Evolutionary conservation across 2,797 vertebrate genomes (phyloP).

Genomic region (Hippopotamyrus pictus): DNA sequence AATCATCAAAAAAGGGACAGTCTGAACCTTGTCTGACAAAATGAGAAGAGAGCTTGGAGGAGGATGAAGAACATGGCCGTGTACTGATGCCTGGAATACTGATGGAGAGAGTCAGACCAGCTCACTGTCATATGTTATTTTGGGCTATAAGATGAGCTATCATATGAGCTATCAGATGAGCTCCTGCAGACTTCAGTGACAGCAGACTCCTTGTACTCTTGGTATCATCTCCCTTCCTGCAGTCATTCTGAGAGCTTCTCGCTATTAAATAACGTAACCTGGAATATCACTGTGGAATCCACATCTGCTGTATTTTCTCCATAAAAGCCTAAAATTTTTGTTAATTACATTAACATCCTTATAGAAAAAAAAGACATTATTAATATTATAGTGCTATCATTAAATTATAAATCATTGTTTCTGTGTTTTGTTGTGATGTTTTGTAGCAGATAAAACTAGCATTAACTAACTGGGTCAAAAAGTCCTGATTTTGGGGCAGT

Average conservation of each 20-base stretch:
- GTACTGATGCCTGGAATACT: constrained; percentile 4
- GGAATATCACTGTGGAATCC: not conserved
- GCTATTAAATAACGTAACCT: not conserved
- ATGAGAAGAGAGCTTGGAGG: not conserved
- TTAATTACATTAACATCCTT: not conserved
- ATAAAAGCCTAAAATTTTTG: not conserved
- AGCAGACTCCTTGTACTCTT: not conserved
- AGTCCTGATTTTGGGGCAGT: not conserved
- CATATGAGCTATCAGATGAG: not conserved
- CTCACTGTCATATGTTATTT: not conserved
- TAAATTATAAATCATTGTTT: not conserved
- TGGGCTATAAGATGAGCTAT: not conserved
- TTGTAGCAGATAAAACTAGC: not conserved
- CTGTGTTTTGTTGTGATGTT: not conserved
- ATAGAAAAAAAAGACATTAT: not conserved
- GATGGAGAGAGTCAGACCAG: not conserved
- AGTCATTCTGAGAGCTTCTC: not conserved
- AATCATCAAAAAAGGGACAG: not conserved
- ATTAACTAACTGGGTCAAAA: no score
- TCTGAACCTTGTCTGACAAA: constrained; percentile 7
- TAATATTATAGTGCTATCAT: not conserved
- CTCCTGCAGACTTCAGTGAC: not conserved
- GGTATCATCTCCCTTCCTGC: not conserved
- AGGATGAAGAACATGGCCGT: not conserved
- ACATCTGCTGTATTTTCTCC: not conserved